A percentile compares a stretch with the other conserved stretches of the same genome.
Conservation (phyloP, 2,797 vertebrate species). For the Gobio occitaniae region DNA sequence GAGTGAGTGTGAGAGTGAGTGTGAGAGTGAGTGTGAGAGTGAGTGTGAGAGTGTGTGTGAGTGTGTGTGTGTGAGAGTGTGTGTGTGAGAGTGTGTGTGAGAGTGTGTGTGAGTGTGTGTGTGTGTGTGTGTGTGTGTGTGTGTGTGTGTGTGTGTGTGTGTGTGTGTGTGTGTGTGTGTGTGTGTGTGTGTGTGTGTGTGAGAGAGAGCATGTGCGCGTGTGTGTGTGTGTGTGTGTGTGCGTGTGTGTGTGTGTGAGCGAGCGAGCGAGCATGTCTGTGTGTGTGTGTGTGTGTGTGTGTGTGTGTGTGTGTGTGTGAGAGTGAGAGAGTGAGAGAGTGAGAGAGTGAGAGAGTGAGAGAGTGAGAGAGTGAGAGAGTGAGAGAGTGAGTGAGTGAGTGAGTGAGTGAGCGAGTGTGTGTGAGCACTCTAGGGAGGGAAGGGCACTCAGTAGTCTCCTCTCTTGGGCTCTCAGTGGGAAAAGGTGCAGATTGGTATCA, state of each 20-base stretch:
- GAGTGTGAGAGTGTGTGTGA: not conserved
- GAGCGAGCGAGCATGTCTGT: too few relatives aligned
- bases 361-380: not conserved
- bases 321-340: not conserved
- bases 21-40: not conserved
- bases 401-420: not conserved
- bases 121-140: not conserved
- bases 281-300: too few relatives aligned
- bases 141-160: not conserved
- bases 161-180: too few relatives aligned
- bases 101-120: too few relatives aligned
- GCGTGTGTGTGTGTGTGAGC: not conserved
- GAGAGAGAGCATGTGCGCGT: too few relatives aligned
- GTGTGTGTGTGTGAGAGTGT: not conserved
- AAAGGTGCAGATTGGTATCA: conserved; percentile 58
- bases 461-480: conserved; percentile 41
- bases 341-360: too few relatives aligned
- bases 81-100: too few relatives aligned
- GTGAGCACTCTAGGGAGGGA: not conserved
- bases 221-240: too few relatives aligned
- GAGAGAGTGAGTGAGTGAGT: not conserved
- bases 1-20: not conserved
- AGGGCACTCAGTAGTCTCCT: conserved; percentile 1
- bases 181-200: too few relatives aligned
- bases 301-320: not conserved